These are phyloP conservation scores for Hylomyscus alleni DNA, from an alignment of 2,797 vertebrate genomes.

Conservation along the genomic window DNA sequence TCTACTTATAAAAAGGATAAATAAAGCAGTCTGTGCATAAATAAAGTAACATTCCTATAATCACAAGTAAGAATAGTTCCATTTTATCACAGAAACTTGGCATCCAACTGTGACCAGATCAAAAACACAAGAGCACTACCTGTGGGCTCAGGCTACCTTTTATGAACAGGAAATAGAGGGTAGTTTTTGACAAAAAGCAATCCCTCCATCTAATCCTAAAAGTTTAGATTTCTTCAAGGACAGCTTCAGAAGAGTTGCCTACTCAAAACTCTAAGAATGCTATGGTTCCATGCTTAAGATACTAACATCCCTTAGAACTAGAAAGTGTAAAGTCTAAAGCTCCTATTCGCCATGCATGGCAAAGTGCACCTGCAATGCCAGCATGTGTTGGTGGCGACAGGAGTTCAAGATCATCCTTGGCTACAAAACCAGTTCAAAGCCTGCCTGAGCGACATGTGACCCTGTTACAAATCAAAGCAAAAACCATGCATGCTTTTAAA, in stretches of 20 bases:
- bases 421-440: background rate
- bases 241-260: background rate
- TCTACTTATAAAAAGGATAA: background rate
- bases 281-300: constrained; percentile 42
- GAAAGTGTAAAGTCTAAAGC: background rate
- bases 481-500: constrained; percentile 4
- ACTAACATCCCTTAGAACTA: background rate
- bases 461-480: background rate
- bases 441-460: background rate
- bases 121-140: background rate
- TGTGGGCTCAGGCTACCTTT: background rate
- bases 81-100: background rate
- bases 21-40: background rate
- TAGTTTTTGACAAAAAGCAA: background rate
- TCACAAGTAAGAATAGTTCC: background rate
- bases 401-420: background rate
- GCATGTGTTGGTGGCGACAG: background rate
- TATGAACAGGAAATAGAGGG: background rate
- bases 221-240: constrained; percentile 28
- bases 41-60: background rate
- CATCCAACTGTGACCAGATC: background rate
- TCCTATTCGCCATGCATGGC: background rate
- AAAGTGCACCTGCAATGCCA: background rate
- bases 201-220: constrained; percentile 23
- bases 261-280: background rate